Conservation (phyloP, 2,797 vertebrate species). For the Gymnoscopelus microlampas region DNA sequence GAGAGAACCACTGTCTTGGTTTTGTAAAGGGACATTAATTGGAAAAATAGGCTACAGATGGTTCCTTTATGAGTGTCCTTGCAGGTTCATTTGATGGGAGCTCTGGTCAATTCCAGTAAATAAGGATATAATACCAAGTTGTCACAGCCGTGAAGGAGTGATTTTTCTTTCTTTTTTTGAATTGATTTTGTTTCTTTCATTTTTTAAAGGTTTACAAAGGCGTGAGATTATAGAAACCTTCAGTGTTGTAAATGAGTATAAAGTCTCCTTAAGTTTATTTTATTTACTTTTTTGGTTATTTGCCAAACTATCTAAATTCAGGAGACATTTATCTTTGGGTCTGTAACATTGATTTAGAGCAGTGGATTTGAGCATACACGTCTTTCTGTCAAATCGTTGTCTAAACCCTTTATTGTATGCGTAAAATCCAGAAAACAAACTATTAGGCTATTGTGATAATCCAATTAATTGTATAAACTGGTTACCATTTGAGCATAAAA, state of each 20-base stretch:
- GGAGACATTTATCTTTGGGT: too few relatives aligned
- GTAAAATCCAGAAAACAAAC: neutral
- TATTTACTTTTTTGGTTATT: too few relatives aligned
- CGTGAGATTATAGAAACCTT: too few relatives aligned
- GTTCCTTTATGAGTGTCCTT: slow-evolving; percentile 35
- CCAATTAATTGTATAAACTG: slow-evolving; percentile 8
- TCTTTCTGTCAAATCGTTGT: too few relatives aligned
- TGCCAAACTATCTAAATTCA: too few relatives aligned
- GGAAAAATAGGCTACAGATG: slow-evolving; percentile 35
- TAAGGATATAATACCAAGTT: neutral
- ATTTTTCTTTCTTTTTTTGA: neutral
- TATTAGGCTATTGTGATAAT: slow-evolving; percentile 5
- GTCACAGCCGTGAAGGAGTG: neutral
- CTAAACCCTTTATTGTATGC: too few relatives aligned
- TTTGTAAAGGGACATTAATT: slow-evolving; percentile 44
- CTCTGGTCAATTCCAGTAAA: slow-evolving; percentile 34
- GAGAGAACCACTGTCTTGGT: slow-evolving; percentile 42
- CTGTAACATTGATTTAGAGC: too few relatives aligned
- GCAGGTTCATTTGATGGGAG: slow-evolving; percentile 43
- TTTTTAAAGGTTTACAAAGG: too few relatives aligned
- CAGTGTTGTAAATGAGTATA: too few relatives aligned
- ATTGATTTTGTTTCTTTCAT: neutral
- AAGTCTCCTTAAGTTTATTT: too few relatives aligned
- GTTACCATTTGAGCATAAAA: slow-evolving; percentile 36
- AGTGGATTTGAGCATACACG: too few relatives aligned